Conservation (phyloP, 2,113 vertebrate genomes). For the Sciurus niger region DNA sequence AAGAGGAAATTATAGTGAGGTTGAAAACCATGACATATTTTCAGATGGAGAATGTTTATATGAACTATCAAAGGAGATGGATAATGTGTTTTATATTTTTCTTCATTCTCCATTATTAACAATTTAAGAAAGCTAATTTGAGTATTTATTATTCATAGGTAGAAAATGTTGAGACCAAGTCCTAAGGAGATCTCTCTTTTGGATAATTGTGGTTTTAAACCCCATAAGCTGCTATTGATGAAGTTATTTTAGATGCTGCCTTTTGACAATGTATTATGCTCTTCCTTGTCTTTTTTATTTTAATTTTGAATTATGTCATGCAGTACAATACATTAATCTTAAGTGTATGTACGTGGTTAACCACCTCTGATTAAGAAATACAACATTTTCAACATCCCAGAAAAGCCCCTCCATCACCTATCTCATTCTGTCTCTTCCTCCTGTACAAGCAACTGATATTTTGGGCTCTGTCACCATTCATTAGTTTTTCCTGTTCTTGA, state of each 20-base stretch:
- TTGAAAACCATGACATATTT: background rate
- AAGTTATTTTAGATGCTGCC: constrained; percentile 34
- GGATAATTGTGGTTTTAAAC: background rate
- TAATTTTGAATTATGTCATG: background rate
- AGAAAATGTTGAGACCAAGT: constrained; percentile 22
- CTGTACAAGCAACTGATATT: background rate
- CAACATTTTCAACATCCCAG: background rate
- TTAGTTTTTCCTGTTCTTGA: constrained; percentile 18
- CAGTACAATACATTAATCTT: background rate
- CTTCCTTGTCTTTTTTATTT: constrained; percentile 40
- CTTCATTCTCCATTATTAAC: background rate
- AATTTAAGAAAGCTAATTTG: background rate
- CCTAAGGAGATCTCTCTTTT: constrained; percentile 1
- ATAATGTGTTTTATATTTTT: background rate
- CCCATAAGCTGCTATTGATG: background rate
- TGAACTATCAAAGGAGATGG: background rate
- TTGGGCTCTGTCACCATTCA: background rate
- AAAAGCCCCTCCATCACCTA: background rate
- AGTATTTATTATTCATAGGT: background rate
- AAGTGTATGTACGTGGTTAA: background rate
- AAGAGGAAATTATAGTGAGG: background rate
- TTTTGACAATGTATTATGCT: background rate
- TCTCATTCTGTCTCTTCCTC: background rate
- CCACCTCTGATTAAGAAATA: background rate
- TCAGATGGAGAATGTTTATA: background rate